Percentiles rank a stretch among this genome's conserved stretches.
Conservation (phyloP, 2,797 vertebrate genomes). For the Ctenopoma kingsleyae region DNA sequence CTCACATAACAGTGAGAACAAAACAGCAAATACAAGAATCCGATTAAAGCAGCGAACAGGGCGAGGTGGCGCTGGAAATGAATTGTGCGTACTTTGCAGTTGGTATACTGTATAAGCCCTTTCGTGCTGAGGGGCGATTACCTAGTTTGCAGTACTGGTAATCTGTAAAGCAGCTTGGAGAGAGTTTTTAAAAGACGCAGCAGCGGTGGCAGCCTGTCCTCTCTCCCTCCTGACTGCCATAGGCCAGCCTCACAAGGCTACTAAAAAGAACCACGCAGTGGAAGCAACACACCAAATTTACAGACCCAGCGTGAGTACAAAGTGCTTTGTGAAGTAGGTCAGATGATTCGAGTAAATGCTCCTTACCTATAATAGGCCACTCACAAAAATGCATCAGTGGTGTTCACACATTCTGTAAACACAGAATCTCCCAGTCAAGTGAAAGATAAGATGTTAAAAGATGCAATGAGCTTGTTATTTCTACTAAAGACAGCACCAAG, state of each 20-base stretch:
- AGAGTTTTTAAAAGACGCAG: constrained; percentile 78
- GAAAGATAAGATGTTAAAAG: neutral
- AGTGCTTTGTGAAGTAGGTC: constrained; percentile 47
- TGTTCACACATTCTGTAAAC: constrained; percentile 3
- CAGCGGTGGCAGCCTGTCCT: constrained; percentile 73
- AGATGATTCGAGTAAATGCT: constrained; percentile 18
- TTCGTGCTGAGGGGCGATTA: constrained; percentile 83
- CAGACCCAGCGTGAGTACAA: constrained; percentile 4
- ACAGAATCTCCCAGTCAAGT: neutral
- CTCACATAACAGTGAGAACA: constrained; percentile 43
- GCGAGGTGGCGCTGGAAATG: constrained; percentile 60
- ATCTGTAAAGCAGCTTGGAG: constrained; percentile 86
- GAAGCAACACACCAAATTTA: constrained; percentile 29
- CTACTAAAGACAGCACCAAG: neutral
- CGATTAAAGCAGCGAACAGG: constrained; percentile 54
- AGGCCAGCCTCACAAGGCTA: constrained; percentile 26
- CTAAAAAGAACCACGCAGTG: constrained; percentile 22
- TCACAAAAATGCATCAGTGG: constrained; percentile 7
- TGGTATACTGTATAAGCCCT: constrained; percentile 72
- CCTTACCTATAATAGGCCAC: neutral
- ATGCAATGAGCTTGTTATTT: constrained; percentile 4
- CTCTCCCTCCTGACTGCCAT: constrained; percentile 48
- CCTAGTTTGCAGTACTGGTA: constrained; percentile 81
- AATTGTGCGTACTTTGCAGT: constrained; percentile 69
- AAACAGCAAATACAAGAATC: constrained; percentile 58